Percentiles rank a stretch among this genome's conserved stretches.
These are phyloP conservation scores for Diplogasteroides magnus DNA, from an alignment of 1,140 invertebrate genomes.

Conservation along the genomic window DNA sequence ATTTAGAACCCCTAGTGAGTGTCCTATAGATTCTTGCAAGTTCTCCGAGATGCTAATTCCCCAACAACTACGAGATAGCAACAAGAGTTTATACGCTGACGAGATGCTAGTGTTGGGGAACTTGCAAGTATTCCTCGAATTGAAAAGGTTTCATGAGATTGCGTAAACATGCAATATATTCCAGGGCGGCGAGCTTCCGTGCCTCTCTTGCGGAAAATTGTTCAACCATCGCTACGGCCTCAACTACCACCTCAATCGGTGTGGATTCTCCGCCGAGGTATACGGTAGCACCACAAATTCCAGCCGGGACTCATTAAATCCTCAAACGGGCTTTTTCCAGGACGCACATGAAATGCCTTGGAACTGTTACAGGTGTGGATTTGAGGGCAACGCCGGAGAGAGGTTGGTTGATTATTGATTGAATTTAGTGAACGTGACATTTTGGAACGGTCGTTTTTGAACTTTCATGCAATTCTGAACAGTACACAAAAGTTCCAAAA, in stretches of 20 bases:
- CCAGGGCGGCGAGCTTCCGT: not conserved
- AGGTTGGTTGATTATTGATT: not conserved
- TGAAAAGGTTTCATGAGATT: not conserved
- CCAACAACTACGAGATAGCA: too few species aligned
- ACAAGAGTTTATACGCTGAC: not conserved
- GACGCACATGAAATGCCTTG: not conserved
- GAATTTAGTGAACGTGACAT: too few species aligned
- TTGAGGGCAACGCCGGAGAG: not conserved
- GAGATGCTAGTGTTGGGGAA: not conserved
- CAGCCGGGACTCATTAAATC: too few species aligned
- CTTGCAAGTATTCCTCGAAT: not conserved
- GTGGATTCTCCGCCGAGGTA: not conserved
- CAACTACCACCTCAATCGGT: not conserved
- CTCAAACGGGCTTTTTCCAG: not conserved
- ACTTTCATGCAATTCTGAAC: too few species aligned
- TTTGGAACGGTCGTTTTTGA: too few species aligned
- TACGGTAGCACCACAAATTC: too few species aligned
- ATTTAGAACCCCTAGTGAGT: too few species aligned
- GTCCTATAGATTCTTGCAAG: too few species aligned
- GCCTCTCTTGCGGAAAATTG: not conserved
- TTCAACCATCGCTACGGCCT: not conserved
- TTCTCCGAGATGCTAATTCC: too few species aligned
- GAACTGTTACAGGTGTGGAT: not conserved
- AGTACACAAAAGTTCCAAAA: too few species aligned
- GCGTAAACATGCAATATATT: not conserved